Percentiles rank a stretch among this genome's conserved stretches.
Evolutionary conservation across 2,888 invertebrate species (phyloP).

Genomic region (Plagiodera versicolora): DNA sequence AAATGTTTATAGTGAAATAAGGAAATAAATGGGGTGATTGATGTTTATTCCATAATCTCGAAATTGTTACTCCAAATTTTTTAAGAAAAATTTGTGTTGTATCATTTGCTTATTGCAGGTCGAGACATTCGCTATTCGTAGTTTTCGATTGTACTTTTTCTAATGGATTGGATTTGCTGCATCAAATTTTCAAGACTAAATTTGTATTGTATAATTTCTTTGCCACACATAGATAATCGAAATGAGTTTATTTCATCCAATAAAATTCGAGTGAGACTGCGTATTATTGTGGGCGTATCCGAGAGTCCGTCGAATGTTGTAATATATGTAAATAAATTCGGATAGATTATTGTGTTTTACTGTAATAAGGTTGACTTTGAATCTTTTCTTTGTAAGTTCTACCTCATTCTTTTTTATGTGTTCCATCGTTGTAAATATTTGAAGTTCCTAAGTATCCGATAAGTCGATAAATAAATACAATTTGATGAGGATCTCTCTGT

Average conservation of each 20-base stretch:
- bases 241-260: neutral
- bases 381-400: slow-evolving; percentile 38
- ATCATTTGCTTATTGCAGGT: no score
- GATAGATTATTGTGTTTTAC: slow-evolving; percentile 17
- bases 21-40: no score
- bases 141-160: no score
- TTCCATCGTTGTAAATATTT: slow-evolving; percentile 44
- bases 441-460: slow-evolving; percentile 43
- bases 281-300: neutral
- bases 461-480: slow-evolving; percentile 30
- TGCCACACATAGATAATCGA: no score
- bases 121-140: no score
- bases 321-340: slow-evolving; percentile 23
- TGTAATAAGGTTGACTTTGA: slow-evolving; percentile 22
- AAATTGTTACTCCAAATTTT: no score
- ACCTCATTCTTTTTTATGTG: slow-evolving; percentile 44
- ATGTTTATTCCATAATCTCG: no score
- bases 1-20: no score
- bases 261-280: neutral
- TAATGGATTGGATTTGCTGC: no score
- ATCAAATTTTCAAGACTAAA: neutral
- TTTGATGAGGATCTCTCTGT: slow-evolving; percentile 27
- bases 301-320: slow-evolving; percentile 19
- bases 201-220: no score
- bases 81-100: no score